Conservation (phyloP, 2,113 vertebrate species). For the Plecturocebus donacophilus region DNA sequence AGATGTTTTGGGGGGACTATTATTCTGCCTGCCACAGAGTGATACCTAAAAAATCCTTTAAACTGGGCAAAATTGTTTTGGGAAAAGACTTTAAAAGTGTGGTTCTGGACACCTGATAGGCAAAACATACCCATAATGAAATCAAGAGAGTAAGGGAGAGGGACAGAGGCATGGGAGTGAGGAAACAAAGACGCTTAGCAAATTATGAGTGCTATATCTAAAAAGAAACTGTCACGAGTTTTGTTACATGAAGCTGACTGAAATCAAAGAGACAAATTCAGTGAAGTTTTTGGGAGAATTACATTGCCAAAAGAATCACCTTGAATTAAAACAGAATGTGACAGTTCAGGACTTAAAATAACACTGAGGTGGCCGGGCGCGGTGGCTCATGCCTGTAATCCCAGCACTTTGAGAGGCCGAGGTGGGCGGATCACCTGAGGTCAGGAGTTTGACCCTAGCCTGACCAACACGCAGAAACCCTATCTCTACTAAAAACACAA, state of each 20-base stretch:
- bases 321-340: conserved; percentile 7
- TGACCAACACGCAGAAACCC: too few relatives aligned
- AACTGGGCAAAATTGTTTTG: background rate
- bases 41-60: background rate
- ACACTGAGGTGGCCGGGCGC: background rate
- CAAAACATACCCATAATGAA: background rate
- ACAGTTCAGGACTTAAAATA: conserved; percentile 26
- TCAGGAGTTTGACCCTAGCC: too few relatives aligned
- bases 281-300: conserved; percentile 29
- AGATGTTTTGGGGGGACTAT: background rate
- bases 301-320: background rate
- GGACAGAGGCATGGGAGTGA: background rate
- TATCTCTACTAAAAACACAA: too few relatives aligned
- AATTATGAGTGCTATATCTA: background rate
- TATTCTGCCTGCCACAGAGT: background rate
- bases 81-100: background rate
- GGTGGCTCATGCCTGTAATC: too few relatives aligned
- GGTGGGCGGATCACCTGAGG: too few relatives aligned
- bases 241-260: background rate
- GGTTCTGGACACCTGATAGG: background rate
- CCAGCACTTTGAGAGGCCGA: too few relatives aligned
- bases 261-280: conserved; percentile 46
- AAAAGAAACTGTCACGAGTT: background rate
- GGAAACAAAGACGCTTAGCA: background rate
- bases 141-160: background rate